Base-by-base conservation (phyloP, 2,888 invertebrate genomes). In the Entomobrya proxima region DNA sequence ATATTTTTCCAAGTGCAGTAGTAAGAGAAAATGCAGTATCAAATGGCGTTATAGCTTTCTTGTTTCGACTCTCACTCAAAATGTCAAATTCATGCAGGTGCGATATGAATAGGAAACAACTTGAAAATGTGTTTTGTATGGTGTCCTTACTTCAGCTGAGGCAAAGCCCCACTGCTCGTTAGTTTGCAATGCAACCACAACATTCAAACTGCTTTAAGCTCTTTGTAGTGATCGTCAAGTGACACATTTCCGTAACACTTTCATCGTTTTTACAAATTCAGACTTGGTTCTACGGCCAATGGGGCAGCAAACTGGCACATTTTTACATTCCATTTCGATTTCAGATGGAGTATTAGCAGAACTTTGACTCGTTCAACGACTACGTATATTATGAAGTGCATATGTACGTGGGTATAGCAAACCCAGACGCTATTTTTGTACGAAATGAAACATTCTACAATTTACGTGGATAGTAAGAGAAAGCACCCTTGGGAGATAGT, bases 401-500 rank as follows among this genome's bases (percentile, higher is more conserved):
- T 44, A 72, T 72, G 15, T 15, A 27, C n/a, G 5, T 47, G 44
- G 13, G 37, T 4, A 2, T 21, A 37, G 11, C 37, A 18, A 37
- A 13, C 61, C 61, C 27, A 37, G 18, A 47, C 13, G n/a, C n/a
- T n/a, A n/a, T n/a, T n/a, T n/a, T n/a, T 15, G 9, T 27, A 3
- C 24, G 18, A 52, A 75, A 75, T 21, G 47, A 67, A 37, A 67
- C 15, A 24, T 55, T 37, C 55, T 75, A 52, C 18, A 30, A 74
- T n/a, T n/a, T n/a, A n/a, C n/a, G 44, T 77, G 40, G 77, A 40
- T 77, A 61, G 37, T 58, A 44, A 2, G 15, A 30, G 55, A 81
- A 58, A 74, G 81, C 81, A 58, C 81, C 81, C 81, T 81, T 44
- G 81, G 74, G 81, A 74, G 30, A n/a, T 5, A 30, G 44, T 13